phyloP scores from a whole-genome alignment of 92 coral and sea anemone genomes.

The Montipora capitata region DNA sequence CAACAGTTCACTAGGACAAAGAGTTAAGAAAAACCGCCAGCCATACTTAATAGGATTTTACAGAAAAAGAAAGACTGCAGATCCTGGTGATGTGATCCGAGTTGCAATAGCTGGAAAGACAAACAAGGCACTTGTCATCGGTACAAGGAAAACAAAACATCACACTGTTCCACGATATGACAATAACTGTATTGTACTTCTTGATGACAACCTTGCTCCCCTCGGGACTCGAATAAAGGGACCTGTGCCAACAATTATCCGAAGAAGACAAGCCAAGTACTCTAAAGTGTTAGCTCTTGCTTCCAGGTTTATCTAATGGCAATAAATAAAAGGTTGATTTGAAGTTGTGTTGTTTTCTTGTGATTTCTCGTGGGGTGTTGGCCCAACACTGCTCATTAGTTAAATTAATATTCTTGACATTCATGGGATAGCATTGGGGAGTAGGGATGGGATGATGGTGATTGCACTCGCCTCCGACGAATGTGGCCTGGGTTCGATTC shows the following conservation, averaged over 20 bases:
- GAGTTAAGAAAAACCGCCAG: conserved; percentile 90
- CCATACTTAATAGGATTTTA: conserved; percentile 98
- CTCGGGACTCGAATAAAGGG: conserved; percentile 97
- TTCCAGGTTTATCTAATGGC: conserved; percentile 84
- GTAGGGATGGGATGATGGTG: no score
- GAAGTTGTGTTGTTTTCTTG: neutral
- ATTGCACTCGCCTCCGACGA: no score
- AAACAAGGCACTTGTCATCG: conserved; percentile 93
- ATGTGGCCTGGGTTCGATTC: no score
- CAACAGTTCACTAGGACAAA: conserved; percentile 94
- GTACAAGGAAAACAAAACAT: conserved; percentile 95
- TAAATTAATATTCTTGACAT: no score
- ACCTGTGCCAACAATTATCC: conserved; percentile 92
- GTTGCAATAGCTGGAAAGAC: conserved; percentile 99
- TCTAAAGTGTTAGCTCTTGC: conserved; percentile 99
- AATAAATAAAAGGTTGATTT: neutral
- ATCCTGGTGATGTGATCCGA: conserved; percentile 94
- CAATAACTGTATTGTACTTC: conserved; percentile 92
- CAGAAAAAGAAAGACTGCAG: conserved; percentile 96
- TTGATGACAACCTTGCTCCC: conserved; percentile 98
- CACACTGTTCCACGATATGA: conserved; percentile 97
- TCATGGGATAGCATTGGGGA: no score
- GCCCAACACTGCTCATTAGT: no score
- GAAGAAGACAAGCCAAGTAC: conserved; percentile 94
- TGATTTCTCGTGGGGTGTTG: no score